Conservation (phyloP, 2,113 vertebrate genomes). For the Ceyx margarethae region DNA sequence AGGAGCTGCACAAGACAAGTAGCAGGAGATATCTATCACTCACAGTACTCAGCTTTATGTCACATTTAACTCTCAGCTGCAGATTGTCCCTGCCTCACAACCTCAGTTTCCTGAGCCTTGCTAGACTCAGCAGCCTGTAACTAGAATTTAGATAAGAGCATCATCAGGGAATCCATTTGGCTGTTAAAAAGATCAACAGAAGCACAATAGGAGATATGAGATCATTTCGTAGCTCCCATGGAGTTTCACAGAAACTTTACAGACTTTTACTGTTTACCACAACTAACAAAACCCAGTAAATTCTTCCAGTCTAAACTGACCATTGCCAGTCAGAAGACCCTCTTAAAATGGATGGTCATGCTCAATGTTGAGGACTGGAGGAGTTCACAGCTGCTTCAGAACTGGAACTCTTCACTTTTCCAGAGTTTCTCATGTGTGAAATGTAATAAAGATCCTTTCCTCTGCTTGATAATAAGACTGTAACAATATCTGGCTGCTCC, state of each 20-base stretch:
- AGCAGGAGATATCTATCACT: not conserved
- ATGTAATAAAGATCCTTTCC: not conserved
- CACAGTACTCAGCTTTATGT: not conserved
- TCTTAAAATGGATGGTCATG: not conserved
- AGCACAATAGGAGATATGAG: not conserved
- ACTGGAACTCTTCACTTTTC: not conserved
- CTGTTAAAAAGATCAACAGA: not conserved
- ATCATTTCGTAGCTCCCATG: not conserved
- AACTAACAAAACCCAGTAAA: not conserved
- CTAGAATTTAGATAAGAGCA: not conserved
- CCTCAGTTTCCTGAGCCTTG: not conserved
- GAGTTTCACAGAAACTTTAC: accelerated
- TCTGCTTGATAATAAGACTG: not conserved
- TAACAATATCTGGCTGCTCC: not conserved
- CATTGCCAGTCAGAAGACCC: not conserved
- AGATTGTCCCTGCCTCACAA: not conserved
- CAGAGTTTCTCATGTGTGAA: not conserved
- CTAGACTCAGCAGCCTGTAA: not conserved
- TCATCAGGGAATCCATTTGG: not conserved
- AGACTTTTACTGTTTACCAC: not conserved
- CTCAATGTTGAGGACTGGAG: accelerated
- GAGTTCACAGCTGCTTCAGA: not conserved
- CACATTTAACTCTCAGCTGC: not conserved
- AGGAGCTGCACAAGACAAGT: not conserved
- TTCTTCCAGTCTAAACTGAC: not conserved